phyloP scores from a whole-genome alignment of 2,888 invertebrate genomes.

The Himalopsyche anomala region DNA sequence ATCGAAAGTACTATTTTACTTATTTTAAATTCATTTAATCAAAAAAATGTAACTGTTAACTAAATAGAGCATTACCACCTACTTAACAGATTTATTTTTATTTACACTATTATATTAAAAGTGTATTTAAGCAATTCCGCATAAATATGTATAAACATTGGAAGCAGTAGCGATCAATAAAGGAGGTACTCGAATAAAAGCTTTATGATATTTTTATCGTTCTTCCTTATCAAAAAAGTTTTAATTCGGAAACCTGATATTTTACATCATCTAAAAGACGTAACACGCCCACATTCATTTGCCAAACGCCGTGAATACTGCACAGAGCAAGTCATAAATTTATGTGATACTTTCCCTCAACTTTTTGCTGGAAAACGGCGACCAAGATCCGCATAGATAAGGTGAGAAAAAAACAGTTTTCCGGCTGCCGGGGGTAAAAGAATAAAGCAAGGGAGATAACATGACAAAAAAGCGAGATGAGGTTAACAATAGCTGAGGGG shows the following conservation, averaged over 20 bases:
- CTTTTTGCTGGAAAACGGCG: conserved; percentile 50
- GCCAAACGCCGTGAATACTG: conserved; percentile 57
- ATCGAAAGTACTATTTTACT: no score
- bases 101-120: no score
- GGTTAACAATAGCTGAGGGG: conserved; percentile 40
- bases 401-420: conserved; percentile 54
- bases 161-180: no score
- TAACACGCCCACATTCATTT: conserved; percentile 50
- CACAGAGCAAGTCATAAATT: conserved; percentile 59
- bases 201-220: no score
- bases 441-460: neutral
- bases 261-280: conserved; percentile 48
- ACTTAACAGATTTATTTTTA: no score
- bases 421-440: conserved; percentile 41
- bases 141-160: no score
- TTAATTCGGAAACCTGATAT: conserved; percentile 31
- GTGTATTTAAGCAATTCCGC: no score
- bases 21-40: no score
- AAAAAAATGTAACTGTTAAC: no score
- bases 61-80: no score
- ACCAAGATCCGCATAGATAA: conserved; percentile 46
- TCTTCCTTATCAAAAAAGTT: neutral
- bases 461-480: conserved; percentile 18
- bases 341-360: conserved; percentile 56
- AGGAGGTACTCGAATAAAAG: no score